Base-by-base conservation (phyloP, 2,113 vertebrate genomes). In the Mionectes macconnelli region DNA sequence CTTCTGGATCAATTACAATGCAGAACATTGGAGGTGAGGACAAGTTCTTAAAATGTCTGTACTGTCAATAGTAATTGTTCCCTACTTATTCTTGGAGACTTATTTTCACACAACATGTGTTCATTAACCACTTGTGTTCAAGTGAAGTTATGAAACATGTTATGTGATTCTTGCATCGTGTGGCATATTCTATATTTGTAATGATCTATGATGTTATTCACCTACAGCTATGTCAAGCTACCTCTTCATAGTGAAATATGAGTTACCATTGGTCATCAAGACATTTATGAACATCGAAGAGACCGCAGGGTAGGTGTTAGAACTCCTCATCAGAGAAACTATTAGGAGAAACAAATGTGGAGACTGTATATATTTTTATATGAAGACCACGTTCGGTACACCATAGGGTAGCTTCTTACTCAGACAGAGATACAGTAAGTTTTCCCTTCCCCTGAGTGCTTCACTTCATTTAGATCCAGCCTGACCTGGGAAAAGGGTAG, bases 191-290 rank as follows among this genome's bases (percentile, higher is more conserved):
- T 97, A 47, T 97, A 94, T 96, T 97, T 98, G 97, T 98, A 98
- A 98, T 97, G 95, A 97, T 97, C 90, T 97, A 95, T 97, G 97
- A 98, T 98, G 97, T 98, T 95, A 95, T 98, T 97, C 90, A 87
- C 98, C 97, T 98, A 97, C 98, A 99, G 99, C 99, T 96, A 99
- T 99, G 99, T 99, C 99, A 87, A 99, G 99, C 98, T 99, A 99
- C 98, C 99, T 99, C 98, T 99, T 98, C 98, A 99, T 99, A 91
- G 99, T 99, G 98, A 99, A 99, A 98, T 99, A 99, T 90, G 99
- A 99, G 97, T 98, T 99, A 97, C 99, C 99, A 89, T 98, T 99
- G 94, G 99, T 99, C 97, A 99, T 99, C 92, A 96, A 98, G 89
- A 96, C 99, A 82, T 99, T 99, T 95, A 57, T 98, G 69, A 99